Percentiles rank a stretch among this genome's conserved stretches.
Evolutionary conservation across 2,888 invertebrate genomes (phyloP).

Genomic region (Dryomyza anilis): DNA sequence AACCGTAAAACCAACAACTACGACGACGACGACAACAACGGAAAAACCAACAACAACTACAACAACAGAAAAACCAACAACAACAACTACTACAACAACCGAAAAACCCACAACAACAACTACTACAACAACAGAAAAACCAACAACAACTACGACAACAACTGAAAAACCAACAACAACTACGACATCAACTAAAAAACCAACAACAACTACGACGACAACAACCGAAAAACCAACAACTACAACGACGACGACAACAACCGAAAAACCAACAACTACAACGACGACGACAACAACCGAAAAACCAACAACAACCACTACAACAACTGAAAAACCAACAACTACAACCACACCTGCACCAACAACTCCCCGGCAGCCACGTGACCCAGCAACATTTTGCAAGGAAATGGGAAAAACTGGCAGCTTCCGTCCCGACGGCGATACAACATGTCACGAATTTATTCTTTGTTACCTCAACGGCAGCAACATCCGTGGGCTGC

Average conservation of each 20-base stretch:
- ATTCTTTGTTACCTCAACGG: not conserved
- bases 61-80: not conserved
- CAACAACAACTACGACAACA: not conserved
- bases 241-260: conserved; percentile 9
- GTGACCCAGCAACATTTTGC: conserved; percentile 31
- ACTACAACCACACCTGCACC: not conserved
- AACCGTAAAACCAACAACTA: not conserved
- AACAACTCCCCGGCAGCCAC: conserved; percentile 17
- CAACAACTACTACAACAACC: conserved; percentile 15
- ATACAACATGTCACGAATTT: conserved; percentile 32
- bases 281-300: not conserved
- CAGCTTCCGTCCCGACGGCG: conserved; percentile 29
- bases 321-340: not conserved
- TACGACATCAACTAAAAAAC: not conserved
- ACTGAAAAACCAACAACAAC: not conserved
- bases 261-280: conserved; percentile 2
- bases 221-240: conserved; percentile 10
- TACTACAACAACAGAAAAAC: not conserved
- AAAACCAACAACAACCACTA: conserved; percentile 3
- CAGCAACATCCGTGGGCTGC: not conserved
- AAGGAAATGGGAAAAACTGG: conserved; percentile 24
- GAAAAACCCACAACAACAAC: not conserved
- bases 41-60: conserved; percentile 1
- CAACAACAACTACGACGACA: not conserved
- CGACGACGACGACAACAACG: not conserved